phyloP scores from a whole-genome alignment of 2,797 vertebrate genomes.

The Hypotaenidia okinawae region DNA sequence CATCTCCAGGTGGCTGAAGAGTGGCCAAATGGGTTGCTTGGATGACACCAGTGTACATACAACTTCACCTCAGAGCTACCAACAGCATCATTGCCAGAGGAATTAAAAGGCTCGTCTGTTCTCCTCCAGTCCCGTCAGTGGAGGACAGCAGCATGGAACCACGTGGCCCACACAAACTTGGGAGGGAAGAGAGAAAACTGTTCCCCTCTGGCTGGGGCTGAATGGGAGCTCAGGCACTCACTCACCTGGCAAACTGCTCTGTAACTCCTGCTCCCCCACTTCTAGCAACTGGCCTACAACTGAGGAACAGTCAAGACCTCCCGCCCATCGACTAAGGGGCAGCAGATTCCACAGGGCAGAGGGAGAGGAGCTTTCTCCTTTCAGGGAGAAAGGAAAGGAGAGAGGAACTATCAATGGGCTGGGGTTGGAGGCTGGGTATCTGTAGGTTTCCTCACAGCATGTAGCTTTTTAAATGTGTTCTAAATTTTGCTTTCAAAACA shows the following conservation, averaged over 20 bases:
- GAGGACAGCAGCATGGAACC: neutral
- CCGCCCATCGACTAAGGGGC: neutral
- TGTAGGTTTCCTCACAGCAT: neutral
- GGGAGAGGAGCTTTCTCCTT: neutral
- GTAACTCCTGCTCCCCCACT: neutral
- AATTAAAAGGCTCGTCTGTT: neutral
- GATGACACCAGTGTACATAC: neutral
- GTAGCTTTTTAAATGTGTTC: neutral
- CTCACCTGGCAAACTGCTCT: neutral
- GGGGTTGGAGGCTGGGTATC: neutral
- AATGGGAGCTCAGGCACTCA: neutral
- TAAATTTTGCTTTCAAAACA: constrained; percentile 33
- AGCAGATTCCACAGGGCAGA: neutral
- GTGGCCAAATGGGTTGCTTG: neutral
- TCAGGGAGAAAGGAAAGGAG: neutral
- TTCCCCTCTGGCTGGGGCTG: neutral
- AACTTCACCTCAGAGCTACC: neutral
- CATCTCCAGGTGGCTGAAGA: neutral
- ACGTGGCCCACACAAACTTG: neutral
- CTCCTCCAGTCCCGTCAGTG: neutral
- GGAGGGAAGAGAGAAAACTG: neutral
- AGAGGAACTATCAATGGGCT: neutral
- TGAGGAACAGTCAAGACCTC: neutral
- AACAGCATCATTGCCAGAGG: neutral
- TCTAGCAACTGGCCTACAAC: neutral